These are phyloP conservation scores for Campylorhamphus procurvoides DNA, from an alignment of 2,113 vertebrate genomes.

Conservation along the genomic window DNA sequence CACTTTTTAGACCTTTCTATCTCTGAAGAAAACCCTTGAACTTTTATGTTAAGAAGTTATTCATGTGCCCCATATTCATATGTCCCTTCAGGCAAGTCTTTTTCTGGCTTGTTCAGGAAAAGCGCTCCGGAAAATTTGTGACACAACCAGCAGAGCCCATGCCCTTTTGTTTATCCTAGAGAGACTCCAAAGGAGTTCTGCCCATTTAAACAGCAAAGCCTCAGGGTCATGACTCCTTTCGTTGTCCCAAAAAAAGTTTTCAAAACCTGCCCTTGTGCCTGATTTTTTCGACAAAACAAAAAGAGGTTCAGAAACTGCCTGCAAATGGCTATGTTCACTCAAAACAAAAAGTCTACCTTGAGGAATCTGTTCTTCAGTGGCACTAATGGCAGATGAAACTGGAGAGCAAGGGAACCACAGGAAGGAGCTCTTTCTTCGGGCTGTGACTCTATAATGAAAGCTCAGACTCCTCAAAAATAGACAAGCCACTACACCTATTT, in stretches of 20 bases:
- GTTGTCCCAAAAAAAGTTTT: background rate
- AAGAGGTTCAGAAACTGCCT: background rate
- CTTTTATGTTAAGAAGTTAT: background rate
- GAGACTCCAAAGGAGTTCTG: background rate
- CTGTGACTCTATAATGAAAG: background rate
- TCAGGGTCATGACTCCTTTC: background rate
- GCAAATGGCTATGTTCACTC: background rate
- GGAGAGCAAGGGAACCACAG: background rate
- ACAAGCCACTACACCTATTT: background rate
- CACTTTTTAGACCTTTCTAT: background rate
- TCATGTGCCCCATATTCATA: background rate
- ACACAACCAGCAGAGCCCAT: background rate
- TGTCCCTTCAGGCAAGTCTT: background rate
- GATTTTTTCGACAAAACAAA: background rate
- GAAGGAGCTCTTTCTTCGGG: background rate
- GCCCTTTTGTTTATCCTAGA: background rate
- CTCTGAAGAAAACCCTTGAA: background rate
- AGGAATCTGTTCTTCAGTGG: background rate
- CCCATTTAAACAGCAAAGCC: background rate
- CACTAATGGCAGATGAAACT: background rate
- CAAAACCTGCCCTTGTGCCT: background rate
- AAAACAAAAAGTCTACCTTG: background rate
- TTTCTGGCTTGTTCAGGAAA: background rate
- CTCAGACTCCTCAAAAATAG: background rate
- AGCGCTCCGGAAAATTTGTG: background rate